Percentiles rank a stretch among this genome's conserved stretches.
phyloP scores from a whole-genome alignment of 2,113 vertebrate species.

The Lethenteron camtschaticum region DNA sequence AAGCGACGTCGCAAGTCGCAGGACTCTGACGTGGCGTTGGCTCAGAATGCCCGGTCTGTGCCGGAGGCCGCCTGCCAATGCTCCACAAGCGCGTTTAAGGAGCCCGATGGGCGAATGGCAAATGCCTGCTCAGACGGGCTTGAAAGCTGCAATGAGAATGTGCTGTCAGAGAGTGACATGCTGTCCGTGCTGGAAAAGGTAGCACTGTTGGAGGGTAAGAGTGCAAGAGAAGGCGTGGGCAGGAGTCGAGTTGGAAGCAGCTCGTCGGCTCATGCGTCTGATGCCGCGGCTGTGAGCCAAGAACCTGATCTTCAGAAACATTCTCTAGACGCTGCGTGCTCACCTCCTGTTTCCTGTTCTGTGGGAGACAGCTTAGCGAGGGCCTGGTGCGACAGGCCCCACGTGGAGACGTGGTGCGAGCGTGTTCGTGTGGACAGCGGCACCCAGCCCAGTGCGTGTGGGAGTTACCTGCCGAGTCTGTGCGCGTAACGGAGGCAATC shows the following conservation, averaged over 20 bases:
- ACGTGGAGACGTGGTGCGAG: too few species aligned
- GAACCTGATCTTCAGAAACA: neutral
- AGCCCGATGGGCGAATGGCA: neutral
- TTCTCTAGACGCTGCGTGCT: too few species aligned
- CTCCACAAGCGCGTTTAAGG: slow-evolving; percentile 1
- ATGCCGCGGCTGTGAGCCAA: neutral
- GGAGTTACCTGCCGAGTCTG: neutral
- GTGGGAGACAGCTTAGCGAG: too few species aligned
- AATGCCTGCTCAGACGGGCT: too few species aligned
- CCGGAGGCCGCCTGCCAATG: neutral
- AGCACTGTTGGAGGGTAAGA: neutral
- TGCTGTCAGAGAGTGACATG: slow-evolving; percentile 1
- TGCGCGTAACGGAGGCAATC: slow-evolving; percentile 52
- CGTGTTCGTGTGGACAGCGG: neutral
- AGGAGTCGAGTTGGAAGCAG: neutral
- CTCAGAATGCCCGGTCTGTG: neutral
- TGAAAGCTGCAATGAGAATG: neutral
- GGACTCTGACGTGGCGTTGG: slow-evolving; percentile 20
- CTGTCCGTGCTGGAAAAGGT: neutral
- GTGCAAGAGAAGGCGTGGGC: neutral
- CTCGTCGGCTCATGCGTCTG: neutral
- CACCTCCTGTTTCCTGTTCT: too few species aligned
- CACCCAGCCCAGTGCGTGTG: neutral
- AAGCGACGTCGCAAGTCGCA: slow-evolving; percentile 55
- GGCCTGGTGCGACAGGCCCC: too few species aligned